Evolutionary conservation across 2,797 vertebrate genomes (phyloP).

Genomic region (Aselliscus stoliczkanus): DNA sequence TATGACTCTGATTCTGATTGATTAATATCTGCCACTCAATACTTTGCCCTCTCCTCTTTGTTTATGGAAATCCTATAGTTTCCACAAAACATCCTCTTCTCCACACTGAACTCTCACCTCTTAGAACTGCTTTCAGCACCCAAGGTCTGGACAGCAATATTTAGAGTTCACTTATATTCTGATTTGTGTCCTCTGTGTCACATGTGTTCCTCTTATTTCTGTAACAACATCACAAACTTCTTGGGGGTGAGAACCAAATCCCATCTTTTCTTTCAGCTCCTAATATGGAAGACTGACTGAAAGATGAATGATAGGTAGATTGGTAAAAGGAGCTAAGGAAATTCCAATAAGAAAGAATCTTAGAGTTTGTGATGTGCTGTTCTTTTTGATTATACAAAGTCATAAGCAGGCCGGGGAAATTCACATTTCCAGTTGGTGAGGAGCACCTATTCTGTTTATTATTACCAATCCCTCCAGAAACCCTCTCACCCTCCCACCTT

Average conservation of each 20-base stretch:
- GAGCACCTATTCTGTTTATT: slow-evolving; percentile 55
- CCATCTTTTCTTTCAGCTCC: not conserved
- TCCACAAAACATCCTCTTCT: not conserved
- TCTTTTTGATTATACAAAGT: slow-evolving; percentile 23
- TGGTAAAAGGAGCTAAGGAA: slow-evolving; percentile 2
- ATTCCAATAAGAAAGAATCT: not conserved
- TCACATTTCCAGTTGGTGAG: slow-evolving; percentile 32
- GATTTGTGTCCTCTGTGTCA: not conserved
- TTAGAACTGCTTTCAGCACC: not conserved
- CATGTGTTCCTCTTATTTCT: not conserved
- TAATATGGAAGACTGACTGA: not conserved
- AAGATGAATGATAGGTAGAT: not conserved
- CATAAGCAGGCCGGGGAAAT: slow-evolving; percentile 29
- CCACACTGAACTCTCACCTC: not conserved
- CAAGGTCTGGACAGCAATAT: not conserved
- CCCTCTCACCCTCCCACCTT: slow-evolving; percentile 9
- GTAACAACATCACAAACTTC: not conserved
- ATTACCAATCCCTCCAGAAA: slow-evolving; percentile 21
- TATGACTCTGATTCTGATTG: slow-evolving; percentile 26
- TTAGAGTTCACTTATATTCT: not conserved
- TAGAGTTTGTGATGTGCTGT: not conserved
- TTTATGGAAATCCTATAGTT: not conserved
- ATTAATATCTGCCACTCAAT: not conserved
- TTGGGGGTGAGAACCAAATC: not conserved
- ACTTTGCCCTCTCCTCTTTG: not conserved